Evolutionary conservation across 2,113 vertebrate genomes (phyloP).

Genomic region (Hyperoodon ampullatus): DNA sequence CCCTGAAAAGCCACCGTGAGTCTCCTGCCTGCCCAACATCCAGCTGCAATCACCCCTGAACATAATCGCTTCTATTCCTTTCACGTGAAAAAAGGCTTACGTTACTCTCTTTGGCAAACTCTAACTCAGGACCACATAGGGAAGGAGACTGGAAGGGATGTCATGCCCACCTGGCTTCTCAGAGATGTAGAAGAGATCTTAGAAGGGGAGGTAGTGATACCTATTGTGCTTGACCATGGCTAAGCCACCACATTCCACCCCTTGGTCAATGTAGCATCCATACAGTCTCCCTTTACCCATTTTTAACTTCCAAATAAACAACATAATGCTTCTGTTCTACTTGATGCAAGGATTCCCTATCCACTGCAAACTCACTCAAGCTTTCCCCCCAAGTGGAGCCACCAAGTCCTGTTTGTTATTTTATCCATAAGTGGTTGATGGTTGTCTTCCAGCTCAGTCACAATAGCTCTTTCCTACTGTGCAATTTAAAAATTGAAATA

Average conservation of each 20-base stretch:
- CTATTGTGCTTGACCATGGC: not conserved
- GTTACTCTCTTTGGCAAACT: not conserved
- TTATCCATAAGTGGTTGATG: not conserved
- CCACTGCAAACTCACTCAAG: not conserved
- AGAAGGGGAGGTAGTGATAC: not conserved
- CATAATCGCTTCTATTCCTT: not conserved
- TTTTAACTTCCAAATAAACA: constrained; percentile 3
- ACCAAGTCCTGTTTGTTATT: not conserved
- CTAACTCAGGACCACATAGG: not conserved
- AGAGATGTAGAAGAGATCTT: not conserved
- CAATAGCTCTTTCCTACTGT: not conserved
- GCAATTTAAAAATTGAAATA: constrained; percentile 1
- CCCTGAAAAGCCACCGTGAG: not conserved
- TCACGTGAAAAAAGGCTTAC: not conserved
- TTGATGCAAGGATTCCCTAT: not conserved
- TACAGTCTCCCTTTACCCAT: not conserved
- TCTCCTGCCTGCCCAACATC: not conserved
- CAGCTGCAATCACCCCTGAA: not conserved
- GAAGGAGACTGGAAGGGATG: not conserved
- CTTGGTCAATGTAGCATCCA: not conserved
- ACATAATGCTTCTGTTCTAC: not conserved
- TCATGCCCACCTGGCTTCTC: not conserved
- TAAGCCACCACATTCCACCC: not conserved
- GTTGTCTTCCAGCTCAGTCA: not conserved
- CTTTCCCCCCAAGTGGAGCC: not conserved